Conservation (phyloP, 1,140 invertebrate genomes). For the Diabrotica virgifera region DNA sequence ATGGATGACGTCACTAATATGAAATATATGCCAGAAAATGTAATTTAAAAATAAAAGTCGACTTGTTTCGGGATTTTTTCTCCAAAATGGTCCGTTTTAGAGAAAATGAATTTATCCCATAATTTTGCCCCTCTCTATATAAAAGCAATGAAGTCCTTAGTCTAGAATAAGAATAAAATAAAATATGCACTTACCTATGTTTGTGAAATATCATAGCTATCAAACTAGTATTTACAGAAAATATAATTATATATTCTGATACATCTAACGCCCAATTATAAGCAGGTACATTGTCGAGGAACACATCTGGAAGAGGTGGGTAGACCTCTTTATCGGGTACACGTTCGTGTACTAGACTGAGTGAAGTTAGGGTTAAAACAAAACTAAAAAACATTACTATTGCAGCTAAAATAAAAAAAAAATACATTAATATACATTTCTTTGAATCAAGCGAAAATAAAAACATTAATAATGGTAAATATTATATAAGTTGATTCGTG, state of each 20-base stretch:
- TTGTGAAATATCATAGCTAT: slow-evolving; percentile 79
- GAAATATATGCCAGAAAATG: too few species aligned
- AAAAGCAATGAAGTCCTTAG: neutral
- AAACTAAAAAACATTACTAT: slow-evolving; percentile 61
- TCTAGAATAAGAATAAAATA: neutral
- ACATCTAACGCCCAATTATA: slow-evolving; percentile 77
- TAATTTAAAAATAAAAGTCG: too few species aligned
- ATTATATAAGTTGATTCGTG: too few species aligned
- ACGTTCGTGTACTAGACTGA: slow-evolving; percentile 81
- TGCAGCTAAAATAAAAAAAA: slow-evolving; percentile 55
- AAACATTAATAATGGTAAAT: too few species aligned
- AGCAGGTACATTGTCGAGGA: slow-evolving; percentile 71
- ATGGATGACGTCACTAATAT: too few species aligned
- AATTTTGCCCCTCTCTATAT: too few species aligned
- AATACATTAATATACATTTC: neutral
- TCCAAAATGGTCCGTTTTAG: too few species aligned
- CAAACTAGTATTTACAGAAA: slow-evolving; percentile 69
- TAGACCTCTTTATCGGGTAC: slow-evolving; percentile 71
- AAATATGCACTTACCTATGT: slow-evolving; percentile 60
- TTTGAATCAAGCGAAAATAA: neutral
- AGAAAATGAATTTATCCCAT: too few species aligned
- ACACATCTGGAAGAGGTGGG: slow-evolving; percentile 74
- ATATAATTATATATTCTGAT: slow-evolving; percentile 82
- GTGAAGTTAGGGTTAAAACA: slow-evolving; percentile 62
- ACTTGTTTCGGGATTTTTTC: too few species aligned